Percentiles rank a stretch among this genome's conserved stretches.
Evolutionary conservation across 2,797 vertebrate species (phyloP).

Genomic region (Sparidentex hasta): DNA sequence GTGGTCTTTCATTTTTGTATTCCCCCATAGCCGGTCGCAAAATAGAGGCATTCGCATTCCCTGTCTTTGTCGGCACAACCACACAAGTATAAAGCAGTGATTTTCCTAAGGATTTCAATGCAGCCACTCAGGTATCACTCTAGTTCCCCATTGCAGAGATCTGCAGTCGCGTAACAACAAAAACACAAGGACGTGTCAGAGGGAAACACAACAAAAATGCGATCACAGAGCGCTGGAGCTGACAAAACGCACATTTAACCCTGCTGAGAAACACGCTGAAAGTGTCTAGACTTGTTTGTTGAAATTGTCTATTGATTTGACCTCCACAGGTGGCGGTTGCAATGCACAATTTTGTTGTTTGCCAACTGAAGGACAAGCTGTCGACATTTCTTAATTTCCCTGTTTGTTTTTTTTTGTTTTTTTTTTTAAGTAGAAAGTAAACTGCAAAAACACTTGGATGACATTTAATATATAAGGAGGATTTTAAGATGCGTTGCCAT

Average conservation of each 20-base stretch:
- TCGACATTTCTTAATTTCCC: not conserved
- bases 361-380: not conserved
- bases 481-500: not conserved
- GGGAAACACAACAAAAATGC: not conserved
- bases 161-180: not conserved
- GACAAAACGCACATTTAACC: not conserved
- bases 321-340: not conserved
- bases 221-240: not conserved
- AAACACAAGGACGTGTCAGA: not conserved
- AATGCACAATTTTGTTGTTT: not conserved
- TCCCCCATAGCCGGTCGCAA: not conserved
- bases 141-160: not conserved
- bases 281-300: constrained; percentile 13
- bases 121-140: not conserved
- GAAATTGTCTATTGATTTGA: constrained; percentile 12
- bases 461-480: constrained; percentile 10
- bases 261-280: not conserved
- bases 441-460: not conserved
- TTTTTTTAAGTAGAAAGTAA: not conserved
- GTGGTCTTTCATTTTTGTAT: not conserved
- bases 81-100: not conserved
- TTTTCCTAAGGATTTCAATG: not conserved
- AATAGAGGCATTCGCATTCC: not conserved
- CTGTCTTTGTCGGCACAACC: not conserved
- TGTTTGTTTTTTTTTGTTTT: not conserved